Evolutionary conservation across 1,140 invertebrate genomes (phyloP), one percentile per base, ranked within the genome.

Genomic region (Episyrphus balteatus): DNA sequence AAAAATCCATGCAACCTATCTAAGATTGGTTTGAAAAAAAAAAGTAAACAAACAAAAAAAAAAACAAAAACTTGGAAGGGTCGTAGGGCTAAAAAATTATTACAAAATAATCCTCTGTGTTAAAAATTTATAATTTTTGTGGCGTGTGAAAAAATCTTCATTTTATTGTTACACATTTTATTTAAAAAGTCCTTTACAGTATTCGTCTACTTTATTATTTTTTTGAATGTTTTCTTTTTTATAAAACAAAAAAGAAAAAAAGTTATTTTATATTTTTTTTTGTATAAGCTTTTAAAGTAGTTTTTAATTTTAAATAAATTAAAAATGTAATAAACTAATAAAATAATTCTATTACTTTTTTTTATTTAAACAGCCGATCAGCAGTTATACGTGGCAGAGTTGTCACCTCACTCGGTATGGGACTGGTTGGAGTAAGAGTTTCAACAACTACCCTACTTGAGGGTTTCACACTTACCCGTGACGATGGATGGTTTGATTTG

Each of bases 321-420:
- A 19, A 19, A 19, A 41, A 17, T 18, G 26, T 13, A 10, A 52
- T 55, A 59, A 57, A 60, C 44, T 45, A 42, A 55, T 33, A n/a
- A n/a, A n/a, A n/a, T n/a, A n/a, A n/a, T 44, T 55, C 53, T 55
- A 53, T 66, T 19, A 42, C 31, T 41, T 10, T 44, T 57, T 42
- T 53, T 30, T 44, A 39, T 38, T 38, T 44, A 45, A 39, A 57
- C 73, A 98, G 93, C 66, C 93, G 93, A 53, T 92, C 92, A 47
- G 93, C 93, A 6, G 92, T 98, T 26, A 88, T 99, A 44, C 80
- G 95, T 51, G 95, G 95, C 31, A 81, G 86, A 47, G 92, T 98
- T 33, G 81, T 92, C 33, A 93, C 92, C 19, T 80, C 82, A 19
- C 80, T 94, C 61, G 91, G 88, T 30, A 92, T 87, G 56, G 91